Conservation (phyloP, 2,888 invertebrate genomes). For the Cerceris ruficornis region DNA sequence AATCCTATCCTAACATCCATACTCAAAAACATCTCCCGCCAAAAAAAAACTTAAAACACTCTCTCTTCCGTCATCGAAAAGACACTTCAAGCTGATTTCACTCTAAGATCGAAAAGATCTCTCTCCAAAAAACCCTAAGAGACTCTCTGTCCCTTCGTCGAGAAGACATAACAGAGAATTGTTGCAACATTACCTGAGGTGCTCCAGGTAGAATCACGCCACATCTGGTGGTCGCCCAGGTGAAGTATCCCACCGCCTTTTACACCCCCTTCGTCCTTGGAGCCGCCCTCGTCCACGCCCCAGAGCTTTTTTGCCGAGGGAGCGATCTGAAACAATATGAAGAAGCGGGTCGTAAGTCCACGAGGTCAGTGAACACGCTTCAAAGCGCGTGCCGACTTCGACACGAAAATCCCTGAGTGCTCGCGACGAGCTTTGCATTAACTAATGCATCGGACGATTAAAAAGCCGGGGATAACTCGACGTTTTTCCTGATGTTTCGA, state of each 20-base stretch:
- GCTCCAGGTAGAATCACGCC: conserved; percentile 97
- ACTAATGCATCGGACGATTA: no score
- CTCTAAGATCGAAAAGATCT: no score
- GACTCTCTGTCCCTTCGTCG: no score
- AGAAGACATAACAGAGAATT: no score
- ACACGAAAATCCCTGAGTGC: conserved; percentile 45
- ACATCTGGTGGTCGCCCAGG: conserved; percentile 92
- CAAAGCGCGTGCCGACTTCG: conserved; percentile 15
- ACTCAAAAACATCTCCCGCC: no score
- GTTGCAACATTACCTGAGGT: conserved; percentile 86
- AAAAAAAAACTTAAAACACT: no score
- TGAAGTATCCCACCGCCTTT: conserved; percentile 89
- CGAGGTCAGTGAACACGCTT: conserved; percentile 63
- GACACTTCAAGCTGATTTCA: no score
- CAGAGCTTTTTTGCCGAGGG: conserved; percentile 96
- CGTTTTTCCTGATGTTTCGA: no score
- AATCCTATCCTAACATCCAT: no score
- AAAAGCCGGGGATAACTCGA: no score
- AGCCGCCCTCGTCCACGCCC: conserved; percentile 85
- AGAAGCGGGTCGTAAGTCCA: conserved; percentile 64
- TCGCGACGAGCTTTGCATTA: not conserved
- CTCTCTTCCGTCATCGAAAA: no score
- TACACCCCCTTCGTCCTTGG: conserved; percentile 86
- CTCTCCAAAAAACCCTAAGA: no score
- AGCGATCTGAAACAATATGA: conserved; percentile 88